phyloP scores from a whole-genome alignment of 2,888 invertebrate species.

The Steromphala cineraria region DNA sequence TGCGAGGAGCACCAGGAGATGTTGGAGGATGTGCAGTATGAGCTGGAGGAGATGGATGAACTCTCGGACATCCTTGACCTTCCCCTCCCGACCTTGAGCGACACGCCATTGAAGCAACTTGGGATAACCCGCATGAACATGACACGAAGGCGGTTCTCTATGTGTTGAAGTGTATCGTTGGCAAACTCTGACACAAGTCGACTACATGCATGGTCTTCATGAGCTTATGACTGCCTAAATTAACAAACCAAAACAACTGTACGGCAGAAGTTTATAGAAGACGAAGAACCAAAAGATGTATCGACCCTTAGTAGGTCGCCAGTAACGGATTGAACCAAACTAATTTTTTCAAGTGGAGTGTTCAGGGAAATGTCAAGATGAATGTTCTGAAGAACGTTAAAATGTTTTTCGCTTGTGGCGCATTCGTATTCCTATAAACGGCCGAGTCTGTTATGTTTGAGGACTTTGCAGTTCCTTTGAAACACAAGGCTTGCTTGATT shows the following conservation, averaged over 20 bases:
- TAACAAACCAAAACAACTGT: background rate
- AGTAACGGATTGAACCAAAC: background rate
- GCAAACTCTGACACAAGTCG: background rate
- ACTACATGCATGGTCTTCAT: background rate
- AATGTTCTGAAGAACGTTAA: too few species aligned
- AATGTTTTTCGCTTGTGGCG: too few species aligned
- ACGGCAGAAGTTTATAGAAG: background rate
- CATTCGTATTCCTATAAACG: too few species aligned
- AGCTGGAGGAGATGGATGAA: constrained; percentile 63
- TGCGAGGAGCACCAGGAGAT: constrained; percentile 67
- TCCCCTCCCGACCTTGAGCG: constrained; percentile 40
- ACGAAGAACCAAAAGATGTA: background rate
- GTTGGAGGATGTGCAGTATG: constrained; percentile 67
- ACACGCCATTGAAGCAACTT: constrained; percentile 63
- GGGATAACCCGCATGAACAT: constrained; percentile 55
- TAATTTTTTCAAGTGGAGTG: too few species aligned
- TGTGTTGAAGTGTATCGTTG: constrained; percentile 47
- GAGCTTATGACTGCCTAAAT: background rate
- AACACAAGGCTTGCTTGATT: too few species aligned
- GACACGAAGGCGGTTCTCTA: constrained; percentile 65
- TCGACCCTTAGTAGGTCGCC: background rate
- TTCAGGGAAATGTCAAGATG: too few species aligned
- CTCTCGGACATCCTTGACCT: constrained; percentile 63
- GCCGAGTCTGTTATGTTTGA: too few species aligned
- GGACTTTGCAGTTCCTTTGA: too few species aligned